phyloP scores from a whole-genome alignment of 2,797 vertebrate genomes.

The Anomalospiza imberbis region DNA sequence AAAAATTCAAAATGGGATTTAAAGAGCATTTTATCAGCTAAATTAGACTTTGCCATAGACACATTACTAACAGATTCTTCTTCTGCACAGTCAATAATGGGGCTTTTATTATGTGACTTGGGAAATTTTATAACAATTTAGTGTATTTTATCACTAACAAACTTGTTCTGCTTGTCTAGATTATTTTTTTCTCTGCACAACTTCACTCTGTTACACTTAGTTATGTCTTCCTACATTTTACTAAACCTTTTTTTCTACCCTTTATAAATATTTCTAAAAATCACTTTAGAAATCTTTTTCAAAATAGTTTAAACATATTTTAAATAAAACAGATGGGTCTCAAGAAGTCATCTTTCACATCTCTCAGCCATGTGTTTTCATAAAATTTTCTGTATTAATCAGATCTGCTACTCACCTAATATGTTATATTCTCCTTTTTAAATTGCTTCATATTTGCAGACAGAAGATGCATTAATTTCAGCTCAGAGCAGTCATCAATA shows the following conservation, averaged over 20 bases:
- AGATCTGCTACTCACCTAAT: neutral
- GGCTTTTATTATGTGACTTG: neutral
- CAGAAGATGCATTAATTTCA: neutral
- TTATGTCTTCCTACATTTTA: neutral
- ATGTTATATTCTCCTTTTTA: neutral
- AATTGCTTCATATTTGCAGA: neutral
- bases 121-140: neutral
- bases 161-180: neutral
- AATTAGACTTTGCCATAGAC: neutral
- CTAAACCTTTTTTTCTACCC: neutral
- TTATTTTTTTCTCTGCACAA: neutral
- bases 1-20: neutral
- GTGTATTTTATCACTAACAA: neutral
- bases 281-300: neutral
- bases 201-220: neutral
- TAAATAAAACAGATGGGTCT: neutral
- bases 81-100: neutral
- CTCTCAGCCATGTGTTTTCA: neutral
- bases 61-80: neutral
- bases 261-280: neutral
- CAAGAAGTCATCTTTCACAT: neutral
- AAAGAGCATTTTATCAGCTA: neutral
- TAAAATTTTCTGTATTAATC: neutral
- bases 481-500: neutral
- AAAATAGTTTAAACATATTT: neutral